A percentile compares a stretch with the other conserved stretches of the same genome.
Evolutionary conservation across 1,140 invertebrate genomes (phyloP).

Genomic region (Lasioglossum albipes): DNA sequence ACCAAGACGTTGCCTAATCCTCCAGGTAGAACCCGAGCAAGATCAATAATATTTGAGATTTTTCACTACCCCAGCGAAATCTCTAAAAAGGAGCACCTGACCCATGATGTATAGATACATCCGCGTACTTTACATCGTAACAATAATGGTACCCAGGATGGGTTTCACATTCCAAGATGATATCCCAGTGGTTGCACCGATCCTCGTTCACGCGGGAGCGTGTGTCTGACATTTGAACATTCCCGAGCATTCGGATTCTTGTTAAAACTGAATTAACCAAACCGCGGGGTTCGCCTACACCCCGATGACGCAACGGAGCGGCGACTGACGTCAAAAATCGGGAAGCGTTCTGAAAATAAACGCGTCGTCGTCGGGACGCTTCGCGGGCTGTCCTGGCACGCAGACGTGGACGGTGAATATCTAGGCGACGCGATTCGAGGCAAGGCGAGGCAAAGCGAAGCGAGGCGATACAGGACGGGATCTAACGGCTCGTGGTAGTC

Average conservation of each 20-base stretch:
- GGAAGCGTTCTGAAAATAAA: conserved; percentile 40
- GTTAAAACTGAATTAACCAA: background rate
- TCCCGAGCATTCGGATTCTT: background rate
- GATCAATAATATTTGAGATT: too few relatives aligned
- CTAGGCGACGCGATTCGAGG: background rate
- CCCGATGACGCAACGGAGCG: conserved; percentile 34
- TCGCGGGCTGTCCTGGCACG: conserved; percentile 26
- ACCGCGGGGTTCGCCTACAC: background rate
- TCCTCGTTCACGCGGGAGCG: too few relatives aligned
- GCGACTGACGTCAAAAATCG: conserved; percentile 36
- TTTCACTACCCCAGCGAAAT: too few relatives aligned
- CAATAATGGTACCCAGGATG: too few relatives aligned
- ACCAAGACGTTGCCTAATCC: too few relatives aligned
- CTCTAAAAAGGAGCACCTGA: too few relatives aligned
- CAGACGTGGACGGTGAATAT: background rate
- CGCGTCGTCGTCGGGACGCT: conserved; percentile 8
- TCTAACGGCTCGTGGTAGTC: conserved; percentile 35
- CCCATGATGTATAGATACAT: too few relatives aligned
- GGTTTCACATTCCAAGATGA: too few relatives aligned
- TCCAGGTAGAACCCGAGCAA: too few relatives aligned
- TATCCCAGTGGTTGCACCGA: too few relatives aligned
- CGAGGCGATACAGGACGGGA: background rate
- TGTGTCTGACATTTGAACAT: too few relatives aligned
- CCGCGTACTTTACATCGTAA: too few relatives aligned
- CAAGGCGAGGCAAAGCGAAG: background rate